Evolutionary conservation across 2,888 invertebrate genomes (phyloP), one percentile per base, ranked within the genome.

Genomic region (Catocala sponsa): DNA sequence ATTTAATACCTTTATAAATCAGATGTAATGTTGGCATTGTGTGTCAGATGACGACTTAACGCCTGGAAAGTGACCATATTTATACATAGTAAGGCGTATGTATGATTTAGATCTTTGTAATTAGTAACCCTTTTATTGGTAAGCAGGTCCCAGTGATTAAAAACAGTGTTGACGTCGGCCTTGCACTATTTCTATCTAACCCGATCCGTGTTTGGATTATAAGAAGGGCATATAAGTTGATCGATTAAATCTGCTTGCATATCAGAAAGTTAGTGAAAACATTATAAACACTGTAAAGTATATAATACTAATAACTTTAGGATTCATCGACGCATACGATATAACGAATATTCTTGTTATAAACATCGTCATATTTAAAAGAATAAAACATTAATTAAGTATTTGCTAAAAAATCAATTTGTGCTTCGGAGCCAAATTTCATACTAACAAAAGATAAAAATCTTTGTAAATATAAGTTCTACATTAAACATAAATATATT

Each of bases 281-380:
- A 59, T 71, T 59, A 58, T 63, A 72, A 72, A 65, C 65, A 68
- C 48, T 58, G 61, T 63, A 63, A 63, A 65, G 32, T 61, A 53
- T 38, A 35, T 7, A 52, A 55, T 53, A 59, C 63, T 68, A 55
- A 68, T 63, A 62, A 60, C 55, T 70, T 50, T 51, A 70, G 52
- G 52, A 58, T 57, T 50, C 33, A 48, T 50, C 58, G 57, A 55
- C 56, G 70, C 66, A 74, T 59, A 72, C 55, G 35, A 63, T 65
- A 52, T 52, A 59, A 73, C 13, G 55, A 0, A 41, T 38, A 46
- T 44, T 42, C 11, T 53, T 53, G 54, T 56, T 58, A 60, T 52
- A n/a, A 51, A 46, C 63, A 47, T 42, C 55, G 47, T 15, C 51
- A 57, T 55, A 38, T 48, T 61, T 58, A 70, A 59, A 55, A 25